Percentiles rank a stretch among this genome's conserved stretches.
These are phyloP conservation scores for Athene noctua DNA, from an alignment of 2,113 vertebrate genomes.

Conservation along the genomic window DNA sequence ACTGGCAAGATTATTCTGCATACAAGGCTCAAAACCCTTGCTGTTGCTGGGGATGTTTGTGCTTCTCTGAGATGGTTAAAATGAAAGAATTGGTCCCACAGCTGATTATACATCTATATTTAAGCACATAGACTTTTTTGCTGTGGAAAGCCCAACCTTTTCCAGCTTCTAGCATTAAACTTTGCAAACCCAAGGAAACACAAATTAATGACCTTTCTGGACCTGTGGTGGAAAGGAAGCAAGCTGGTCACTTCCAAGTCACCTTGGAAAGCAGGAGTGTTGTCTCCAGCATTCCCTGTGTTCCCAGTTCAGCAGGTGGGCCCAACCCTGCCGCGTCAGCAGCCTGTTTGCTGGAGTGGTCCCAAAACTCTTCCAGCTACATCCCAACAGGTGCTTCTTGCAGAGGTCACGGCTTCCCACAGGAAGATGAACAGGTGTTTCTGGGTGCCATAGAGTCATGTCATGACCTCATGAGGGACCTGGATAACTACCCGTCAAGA, in stretches of 20 bases:
- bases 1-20: background rate
- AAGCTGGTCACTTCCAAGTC: background rate
- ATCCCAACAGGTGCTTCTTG: background rate
- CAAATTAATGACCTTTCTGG: background rate
- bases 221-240: background rate
- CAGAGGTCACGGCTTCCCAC: background rate
- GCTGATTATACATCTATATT: background rate
- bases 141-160: background rate
- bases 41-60: background rate
- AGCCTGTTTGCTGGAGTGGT: background rate
- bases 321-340: background rate
- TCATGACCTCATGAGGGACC: background rate
- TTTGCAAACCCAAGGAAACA: background rate
- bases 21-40: background rate
- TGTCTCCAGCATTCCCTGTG: fast-evolving
- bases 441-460: background rate
- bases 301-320: background rate
- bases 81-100: background rate
- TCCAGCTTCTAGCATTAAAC: background rate
- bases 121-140: background rate
- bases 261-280: background rate
- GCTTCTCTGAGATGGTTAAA: background rate
- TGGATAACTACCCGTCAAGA: background rate
- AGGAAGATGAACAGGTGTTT: fast-evolving
- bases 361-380: background rate